A percentile compares a stretch with the other conserved stretches of the same genome.
Evolutionary conservation across 2,888 invertebrate species (phyloP).

Genomic region (Liopterus haemorrhoidalis): DNA sequence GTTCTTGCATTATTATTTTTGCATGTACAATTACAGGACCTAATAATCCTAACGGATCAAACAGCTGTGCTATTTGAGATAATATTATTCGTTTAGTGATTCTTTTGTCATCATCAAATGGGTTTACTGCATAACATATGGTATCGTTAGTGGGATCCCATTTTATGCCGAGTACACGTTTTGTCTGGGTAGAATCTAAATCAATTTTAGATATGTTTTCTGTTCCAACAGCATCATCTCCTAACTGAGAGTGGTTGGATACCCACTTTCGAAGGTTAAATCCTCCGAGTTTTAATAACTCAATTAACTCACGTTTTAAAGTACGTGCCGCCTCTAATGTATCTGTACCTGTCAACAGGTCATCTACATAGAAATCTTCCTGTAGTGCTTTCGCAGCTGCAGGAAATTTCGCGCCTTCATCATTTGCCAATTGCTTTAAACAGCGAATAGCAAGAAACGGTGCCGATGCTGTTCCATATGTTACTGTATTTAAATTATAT

Average conservation of each 20-base stretch:
- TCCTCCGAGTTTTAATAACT: constrained; percentile 23
- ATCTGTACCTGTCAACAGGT: constrained; percentile 26
- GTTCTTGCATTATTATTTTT: background rate
- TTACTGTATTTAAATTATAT: no score
- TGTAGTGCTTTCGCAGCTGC: constrained; percentile 21
- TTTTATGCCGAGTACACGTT: background rate
- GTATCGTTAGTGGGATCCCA: background rate
- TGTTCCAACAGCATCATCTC: background rate
- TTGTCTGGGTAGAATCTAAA: background rate
- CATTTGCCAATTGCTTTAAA: constrained; percentile 13
- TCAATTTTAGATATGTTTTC: background rate
- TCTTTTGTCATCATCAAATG: background rate
- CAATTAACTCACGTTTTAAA: constrained; percentile 25
- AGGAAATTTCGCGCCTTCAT: constrained; percentile 26
- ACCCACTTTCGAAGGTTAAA: constrained; percentile 32
- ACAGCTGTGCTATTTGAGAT: background rate
- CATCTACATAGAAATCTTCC: constrained; percentile 33
- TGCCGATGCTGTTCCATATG: constrained; percentile 1
- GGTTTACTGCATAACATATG: background rate
- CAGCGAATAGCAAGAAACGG: constrained; percentile 1
- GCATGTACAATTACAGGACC: constrained; percentile 1
- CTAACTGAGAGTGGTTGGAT: constrained; percentile 19
- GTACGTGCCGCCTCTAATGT: constrained; percentile 24
- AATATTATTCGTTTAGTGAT: constrained; percentile 1
- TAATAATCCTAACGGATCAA: background rate